phyloP scores from a whole-genome alignment of 2,797 vertebrate species.

The Amphiprion clarkii region DNA sequence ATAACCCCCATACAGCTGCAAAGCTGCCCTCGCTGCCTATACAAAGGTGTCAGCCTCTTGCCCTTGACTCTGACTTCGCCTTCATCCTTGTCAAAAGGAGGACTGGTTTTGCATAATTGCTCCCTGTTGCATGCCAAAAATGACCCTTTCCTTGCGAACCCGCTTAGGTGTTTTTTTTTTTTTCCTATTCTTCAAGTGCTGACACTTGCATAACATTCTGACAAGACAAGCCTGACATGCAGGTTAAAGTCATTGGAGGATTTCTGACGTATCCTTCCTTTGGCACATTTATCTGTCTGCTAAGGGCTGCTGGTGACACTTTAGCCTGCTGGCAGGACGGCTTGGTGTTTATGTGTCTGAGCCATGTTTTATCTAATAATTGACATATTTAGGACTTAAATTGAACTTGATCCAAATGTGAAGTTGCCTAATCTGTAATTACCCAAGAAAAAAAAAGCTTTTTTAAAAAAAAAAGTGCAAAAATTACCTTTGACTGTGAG shows the following conservation, averaged over 20 bases:
- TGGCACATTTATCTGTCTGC: conserved; percentile 36
- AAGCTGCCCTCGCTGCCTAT: conserved; percentile 28
- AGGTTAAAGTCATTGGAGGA: conserved; percentile 44
- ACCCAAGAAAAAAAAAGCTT: neutral
- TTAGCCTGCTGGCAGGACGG: conserved; percentile 23
- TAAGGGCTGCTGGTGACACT: conserved; percentile 12
- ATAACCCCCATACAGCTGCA: conserved; percentile 44
- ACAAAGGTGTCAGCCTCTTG: conserved; percentile 65
- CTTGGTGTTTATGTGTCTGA: conserved; percentile 10
- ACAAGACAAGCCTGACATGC: conserved; percentile 55
- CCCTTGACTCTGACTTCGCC: conserved; percentile 69
- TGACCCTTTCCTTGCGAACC: conserved; percentile 30
- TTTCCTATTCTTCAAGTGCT: conserved; percentile 26
- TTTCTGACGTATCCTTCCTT: conserved; percentile 12
- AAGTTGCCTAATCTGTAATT: conserved; percentile 39
- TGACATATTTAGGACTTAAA: conserved; percentile 17
- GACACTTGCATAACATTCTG: conserved; percentile 57
- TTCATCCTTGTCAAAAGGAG: conserved; percentile 67
- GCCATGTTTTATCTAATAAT: conserved; percentile 2
- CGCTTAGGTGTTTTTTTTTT: conserved; percentile 20
- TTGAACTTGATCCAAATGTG: conserved; percentile 14
- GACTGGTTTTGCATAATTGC: conserved; percentile 66
- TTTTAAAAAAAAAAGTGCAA: conserved; percentile 1
- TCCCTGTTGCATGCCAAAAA: conserved; percentile 53
- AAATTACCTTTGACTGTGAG: conserved; percentile 10